Evolutionary conservation across 1,140 invertebrate species (phyloP).

Genomic region (Pristionchus pacificus): DNA sequence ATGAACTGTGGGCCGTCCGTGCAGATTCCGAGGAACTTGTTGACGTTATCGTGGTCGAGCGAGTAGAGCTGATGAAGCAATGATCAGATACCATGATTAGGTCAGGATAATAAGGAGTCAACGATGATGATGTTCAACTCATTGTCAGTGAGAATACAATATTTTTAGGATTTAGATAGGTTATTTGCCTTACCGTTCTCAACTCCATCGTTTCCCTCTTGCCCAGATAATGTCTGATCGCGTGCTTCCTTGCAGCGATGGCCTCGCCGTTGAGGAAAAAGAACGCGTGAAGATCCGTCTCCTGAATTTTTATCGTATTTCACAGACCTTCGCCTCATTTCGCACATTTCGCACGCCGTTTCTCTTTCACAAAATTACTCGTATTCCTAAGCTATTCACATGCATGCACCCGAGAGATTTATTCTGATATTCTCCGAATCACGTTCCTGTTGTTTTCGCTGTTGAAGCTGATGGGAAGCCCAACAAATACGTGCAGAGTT

Average conservation of each 20-base stretch:
- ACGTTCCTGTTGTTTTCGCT: no score
- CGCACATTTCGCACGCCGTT: no score
- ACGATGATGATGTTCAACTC: no score
- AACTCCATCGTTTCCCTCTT: conserved; percentile 22
- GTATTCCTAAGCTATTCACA: no score
- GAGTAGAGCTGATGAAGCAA: conserved; percentile 36
- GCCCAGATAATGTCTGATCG: conserved; percentile 14
- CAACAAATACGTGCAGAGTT: no score
- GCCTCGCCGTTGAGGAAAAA: conserved; percentile 45
- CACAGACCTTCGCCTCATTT: no score
- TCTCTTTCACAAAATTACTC: no score
- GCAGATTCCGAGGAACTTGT: conserved; percentile 39
- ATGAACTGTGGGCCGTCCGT: conserved; percentile 38
- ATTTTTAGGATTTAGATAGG: no score
- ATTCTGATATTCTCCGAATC: no score
- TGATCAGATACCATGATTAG: conserved; percentile 8
- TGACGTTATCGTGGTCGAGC: conserved; percentile 46
- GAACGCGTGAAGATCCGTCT: conserved; percentile 21
- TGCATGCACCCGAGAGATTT: no score
- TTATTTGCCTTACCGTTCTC: conserved; percentile 26
- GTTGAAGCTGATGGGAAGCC: no score
- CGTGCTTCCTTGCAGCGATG: conserved; percentile 41
- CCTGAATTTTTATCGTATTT: not conserved
- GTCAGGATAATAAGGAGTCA: conserved; percentile 10
- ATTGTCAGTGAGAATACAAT: no score